Evolutionary conservation across 2,888 invertebrate genomes (phyloP).

Genomic region (Saturnia pavonia): DNA sequence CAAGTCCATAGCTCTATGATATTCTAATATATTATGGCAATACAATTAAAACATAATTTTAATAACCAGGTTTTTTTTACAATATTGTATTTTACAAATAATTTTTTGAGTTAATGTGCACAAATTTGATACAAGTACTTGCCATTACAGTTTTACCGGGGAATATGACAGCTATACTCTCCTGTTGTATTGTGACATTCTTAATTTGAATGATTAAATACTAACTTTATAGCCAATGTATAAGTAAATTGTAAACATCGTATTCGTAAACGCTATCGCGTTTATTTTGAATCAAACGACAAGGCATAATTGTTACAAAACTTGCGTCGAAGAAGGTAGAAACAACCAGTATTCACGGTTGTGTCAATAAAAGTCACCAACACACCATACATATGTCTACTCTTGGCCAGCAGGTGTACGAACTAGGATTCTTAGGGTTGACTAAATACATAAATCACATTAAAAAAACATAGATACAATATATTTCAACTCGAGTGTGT

Average conservation of each 20-base stretch:
- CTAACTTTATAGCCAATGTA: background rate
- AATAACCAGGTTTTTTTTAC: too few relatives aligned
- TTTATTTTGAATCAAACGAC: constrained; percentile 31
- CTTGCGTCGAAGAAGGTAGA: constrained; percentile 48
- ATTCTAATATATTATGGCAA: background rate
- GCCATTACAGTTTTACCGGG: too few relatives aligned
- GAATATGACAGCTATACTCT: too few relatives aligned
- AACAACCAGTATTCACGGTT: constrained; percentile 66
- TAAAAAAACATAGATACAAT: background rate
- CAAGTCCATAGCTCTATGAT: background rate
- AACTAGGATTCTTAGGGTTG: constrained; percentile 48
- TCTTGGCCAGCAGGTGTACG: constrained; percentile 61
- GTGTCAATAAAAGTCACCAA: constrained; percentile 74
- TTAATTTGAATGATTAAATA: too few relatives aligned
- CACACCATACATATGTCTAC: constrained; percentile 71
- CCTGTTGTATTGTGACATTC: too few relatives aligned
- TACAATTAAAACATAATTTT: background rate
- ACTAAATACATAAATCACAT: constrained; percentile 4
- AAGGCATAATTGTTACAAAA: constrained; percentile 44
- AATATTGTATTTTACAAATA: too few relatives aligned
- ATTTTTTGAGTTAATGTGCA: too few relatives aligned
- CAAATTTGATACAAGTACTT: too few relatives aligned
- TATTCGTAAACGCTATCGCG: constrained; percentile 5
- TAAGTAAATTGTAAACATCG: background rate
- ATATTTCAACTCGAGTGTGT: background rate